These are phyloP conservation scores for Mycetomoellerius zeteki DNA, from an alignment of 1,140 invertebrate species.

Conservation along the genomic window DNA sequence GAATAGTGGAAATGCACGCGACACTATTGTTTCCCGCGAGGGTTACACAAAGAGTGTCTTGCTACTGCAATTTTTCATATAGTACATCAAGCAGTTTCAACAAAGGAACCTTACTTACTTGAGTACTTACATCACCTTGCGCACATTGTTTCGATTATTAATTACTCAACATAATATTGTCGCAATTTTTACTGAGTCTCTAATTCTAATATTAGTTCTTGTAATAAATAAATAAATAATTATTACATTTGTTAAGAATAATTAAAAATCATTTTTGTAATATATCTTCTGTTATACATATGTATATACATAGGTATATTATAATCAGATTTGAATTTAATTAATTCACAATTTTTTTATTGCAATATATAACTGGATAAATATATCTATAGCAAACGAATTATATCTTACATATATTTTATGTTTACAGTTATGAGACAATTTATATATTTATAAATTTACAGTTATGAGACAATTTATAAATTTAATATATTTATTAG, in stretches of 20 bases:
- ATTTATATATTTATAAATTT: too few species aligned
- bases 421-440: too few species aligned
- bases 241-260: too few species aligned
- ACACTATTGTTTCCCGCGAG: slow-evolving; percentile 76
- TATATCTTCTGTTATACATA: not conserved
- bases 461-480: too few species aligned
- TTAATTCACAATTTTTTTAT: too few species aligned
- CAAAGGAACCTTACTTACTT: slow-evolving; percentile 58
- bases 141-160: slow-evolving; percentile 13
- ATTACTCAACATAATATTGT: not conserved
- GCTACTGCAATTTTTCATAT: slow-evolving; percentile 61
- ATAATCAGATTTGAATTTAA: too few species aligned
- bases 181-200: not conserved
- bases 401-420: too few species aligned
- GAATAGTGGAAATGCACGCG: slow-evolving; percentile 61
- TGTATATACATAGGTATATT: too few species aligned
- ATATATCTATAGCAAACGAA: too few species aligned
- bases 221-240: too few species aligned
- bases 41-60: slow-evolving; percentile 71
- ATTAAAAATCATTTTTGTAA: not conserved
- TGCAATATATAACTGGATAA: not conserved
- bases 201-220: not conserved
- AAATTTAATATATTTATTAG: not conserved
- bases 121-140: slow-evolving; percentile 31
- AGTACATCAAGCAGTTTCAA: slow-evolving; percentile 68